Evolutionary conservation across 2,797 vertebrate species (phyloP), one percentile per base, ranked within the genome.

Genomic region (Pantherophis vulpinus): DNA sequence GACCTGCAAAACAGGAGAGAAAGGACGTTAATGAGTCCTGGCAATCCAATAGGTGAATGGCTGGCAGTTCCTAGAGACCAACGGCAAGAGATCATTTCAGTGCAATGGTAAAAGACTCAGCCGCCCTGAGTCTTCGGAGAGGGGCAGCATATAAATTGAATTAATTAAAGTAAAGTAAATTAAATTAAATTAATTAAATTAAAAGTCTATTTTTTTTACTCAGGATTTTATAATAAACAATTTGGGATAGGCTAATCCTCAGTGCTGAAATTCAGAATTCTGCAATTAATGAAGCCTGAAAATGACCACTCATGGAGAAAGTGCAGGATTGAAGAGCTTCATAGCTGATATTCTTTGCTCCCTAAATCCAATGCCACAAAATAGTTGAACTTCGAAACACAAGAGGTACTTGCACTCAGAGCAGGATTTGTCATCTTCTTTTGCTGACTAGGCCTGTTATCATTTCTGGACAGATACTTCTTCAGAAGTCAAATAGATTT

Each of bases 41-140:
- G 90, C 95, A 93, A 79, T 10, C 29, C 91, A 86, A 3, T 60
- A 92, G 51, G 0, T 0, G 91, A 90, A 56, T 88, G 63, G 61
- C 83, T 89, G 92, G 93, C 92, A n/a, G 1, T 87, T 94, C 94
- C 90, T 63, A 58, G n/a, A 93, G 25, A 89, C 14, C 18, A 61
- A 60, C 42, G 94, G 29, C 83, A 83, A 74, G 92, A 86, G 88
- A 13, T 0, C 3, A 89, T 74, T 60, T 79, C 42, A 92, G n/a
- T 13, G 56, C 89, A 37, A 89, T 83, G 94, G 90, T 92, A 79
- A 88, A 42, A 42, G 42, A 42, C 42, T 3, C 42, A 42, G 42
- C 42, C 42, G 42, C 42, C 42, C 42, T 42, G 42, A 42, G 3
- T 42, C 42, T 42, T 42, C 0, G 42, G 42, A 42, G 42, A 42